phyloP scores from a whole-genome alignment of 2,888 invertebrate species.

The Tortricodes alternella region DNA sequence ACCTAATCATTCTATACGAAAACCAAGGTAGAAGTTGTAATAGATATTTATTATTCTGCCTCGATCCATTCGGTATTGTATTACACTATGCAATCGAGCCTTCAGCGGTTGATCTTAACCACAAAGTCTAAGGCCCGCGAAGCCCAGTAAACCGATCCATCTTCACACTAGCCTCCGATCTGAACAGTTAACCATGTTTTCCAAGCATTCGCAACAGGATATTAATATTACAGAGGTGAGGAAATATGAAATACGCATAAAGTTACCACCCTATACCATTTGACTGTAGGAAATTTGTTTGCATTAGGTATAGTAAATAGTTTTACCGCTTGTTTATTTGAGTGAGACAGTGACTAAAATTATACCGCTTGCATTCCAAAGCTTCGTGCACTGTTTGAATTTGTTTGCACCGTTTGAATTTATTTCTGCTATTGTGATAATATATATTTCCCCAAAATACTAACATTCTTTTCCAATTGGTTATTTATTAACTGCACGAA shows the following conservation, averaged over 20 bases:
- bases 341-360: slow-evolving; percentile 50
- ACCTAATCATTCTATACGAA: not conserved
- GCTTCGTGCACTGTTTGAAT: slow-evolving; percentile 68
- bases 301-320: slow-evolving; percentile 22
- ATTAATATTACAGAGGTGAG: slow-evolving; percentile 73
- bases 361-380: slow-evolving; percentile 59
- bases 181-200: slow-evolving; percentile 74
- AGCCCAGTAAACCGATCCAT: slow-evolving; percentile 67
- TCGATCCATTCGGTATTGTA: slow-evolving; percentile 30
- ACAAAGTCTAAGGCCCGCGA: slow-evolving; percentile 35
- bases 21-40: not conserved
- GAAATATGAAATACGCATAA: slow-evolving; percentile 35
- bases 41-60: not conserved
- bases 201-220: slow-evolving; percentile 74
- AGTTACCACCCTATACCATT: slow-evolving; percentile 25
- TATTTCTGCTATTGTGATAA: slow-evolving; percentile 50
- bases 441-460: slow-evolving; percentile 78
- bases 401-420: slow-evolving; percentile 54
- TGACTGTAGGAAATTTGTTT: slow-evolving; percentile 28
- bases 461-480: slow-evolving; percentile 60
- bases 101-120: slow-evolving; percentile 41
- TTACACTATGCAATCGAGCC: slow-evolving; percentile 40
- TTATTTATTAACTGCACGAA: slow-evolving; percentile 57
- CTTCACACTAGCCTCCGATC: slow-evolving; percentile 52
- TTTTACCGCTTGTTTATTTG: slow-evolving; percentile 32